Base-by-base conservation (phyloP, 2,888 invertebrate genomes). In the Spisula subtruncata region DNA sequence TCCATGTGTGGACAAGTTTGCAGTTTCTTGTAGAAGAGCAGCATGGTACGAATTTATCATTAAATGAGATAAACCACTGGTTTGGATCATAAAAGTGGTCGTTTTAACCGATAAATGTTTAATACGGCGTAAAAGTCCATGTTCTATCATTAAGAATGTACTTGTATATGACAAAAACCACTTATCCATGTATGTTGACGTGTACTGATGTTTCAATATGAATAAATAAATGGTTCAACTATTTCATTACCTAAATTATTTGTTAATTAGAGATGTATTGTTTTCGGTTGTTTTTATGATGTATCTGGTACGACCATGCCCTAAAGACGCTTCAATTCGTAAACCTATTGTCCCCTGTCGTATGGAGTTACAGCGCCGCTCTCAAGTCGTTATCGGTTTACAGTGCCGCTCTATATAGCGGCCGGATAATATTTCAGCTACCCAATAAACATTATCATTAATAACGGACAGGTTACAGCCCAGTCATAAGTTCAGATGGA, bases 391-490 rank as follows among this genome's bases (percentile, higher is more conserved):
- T n/a, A 41, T 41, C 41, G 41, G 2, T 2, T 41, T 41, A 41
- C 75, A 75, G 75, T 16, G 35, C 75, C 75, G 75, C 35, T 75
- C 75, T 32, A 35, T 75, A 75, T 75, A 75, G 32, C 25, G 75
- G n/a, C 35, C 75, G 18, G n/a, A 18, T 75, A 32, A 32, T 16
- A 35, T 75, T 75, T 0, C 75, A 32, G 18, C 35, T 32, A 75
- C 75, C 75, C 75, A 75, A 75, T 75, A 75, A 75, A 32, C 75
- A 32, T 75, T 18, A 35, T 75, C 35, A 75, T 75, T 35, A 75
- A 75, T 75, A 35, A 18, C 32, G 32, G 32, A 18, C 32, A 75
- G 4, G 5, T 14, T 32, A 14, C 75, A 75, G 35, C 14, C 75
- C 35, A 32, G 35, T 75, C 1, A 75, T 35, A 75, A 75, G 75